Evolutionary conservation across 2,888 invertebrate genomes (phyloP), one percentile per base, ranked within the genome.

Genomic region (Sturmia bella): DNA sequence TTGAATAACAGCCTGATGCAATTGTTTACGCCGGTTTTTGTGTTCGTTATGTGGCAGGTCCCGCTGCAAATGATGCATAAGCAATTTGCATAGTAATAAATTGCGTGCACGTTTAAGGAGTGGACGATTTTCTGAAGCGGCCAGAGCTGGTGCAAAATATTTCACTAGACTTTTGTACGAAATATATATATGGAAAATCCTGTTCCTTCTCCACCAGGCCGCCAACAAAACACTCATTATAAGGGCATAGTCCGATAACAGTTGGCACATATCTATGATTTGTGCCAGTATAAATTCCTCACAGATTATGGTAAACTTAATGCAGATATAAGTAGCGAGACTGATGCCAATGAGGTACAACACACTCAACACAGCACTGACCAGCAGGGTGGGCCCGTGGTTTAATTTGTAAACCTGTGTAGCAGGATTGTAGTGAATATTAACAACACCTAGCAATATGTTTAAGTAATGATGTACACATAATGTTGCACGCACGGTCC

Each of bases 361-460:
- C 0, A 45, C 17, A 15, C 5, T 17, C 6, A 45, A 11, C 17
- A 45, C 6, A 15, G 80, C 5, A 39, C 84, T 83, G 15, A 85
- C 87, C 1, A 59, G 2, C 39, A 86, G 11, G 7, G 84, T 85
- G 6, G 78, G 43, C n/a, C 80, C 79, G 13, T 76, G 83, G 12
- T 84, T 61, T 0, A 72, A 41, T n/a, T 75, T 19, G 5, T 84
- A 77, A 0, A 69, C 63, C 3, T 64, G 69, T 0, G 15, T 54
- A 5, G 45, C 24, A 0, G 66, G 13, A 5, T 81, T 75, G 66
- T 80, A 87, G 24, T 81, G 84, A 1, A 87, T 24, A 32, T 85
- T 87, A 54, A 74, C 52, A 1, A 88, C 15, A 0, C 87, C 88
- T 32, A 86, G 73, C 1, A 21, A 24, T 11, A 84, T 75, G 32